phyloP scores from a whole-genome alignment of 1,140 invertebrate species.

The Lanistes nyassanus region DNA sequence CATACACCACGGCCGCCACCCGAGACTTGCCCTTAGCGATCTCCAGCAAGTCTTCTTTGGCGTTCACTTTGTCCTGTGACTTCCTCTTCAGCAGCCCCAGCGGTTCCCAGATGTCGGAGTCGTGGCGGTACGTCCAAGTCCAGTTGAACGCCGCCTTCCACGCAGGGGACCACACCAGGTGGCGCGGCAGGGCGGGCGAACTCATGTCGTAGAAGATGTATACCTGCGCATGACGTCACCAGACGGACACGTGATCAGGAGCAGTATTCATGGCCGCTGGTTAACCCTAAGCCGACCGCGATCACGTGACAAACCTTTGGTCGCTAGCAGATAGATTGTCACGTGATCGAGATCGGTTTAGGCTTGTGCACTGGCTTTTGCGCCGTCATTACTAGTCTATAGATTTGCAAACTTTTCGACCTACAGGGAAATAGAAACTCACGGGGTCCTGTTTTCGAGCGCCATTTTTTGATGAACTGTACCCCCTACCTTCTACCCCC shows the following conservation, averaged over 20 bases:
- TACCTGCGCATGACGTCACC: not conserved
- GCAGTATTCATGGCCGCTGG: no score
- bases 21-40: constrained; percentile 2
- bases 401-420: no score
- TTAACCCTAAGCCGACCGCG: no score
- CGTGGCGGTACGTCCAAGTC: constrained; percentile 79
- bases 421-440: no score
- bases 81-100: constrained; percentile 14
- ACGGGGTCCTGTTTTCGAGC: no score
- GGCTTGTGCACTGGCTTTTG: no score
- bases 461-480: no score
- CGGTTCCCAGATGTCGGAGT: constrained; percentile 64
- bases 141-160: constrained; percentile 73
- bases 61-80: not conserved
- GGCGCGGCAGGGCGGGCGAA: not conserved
- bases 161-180: not conserved
- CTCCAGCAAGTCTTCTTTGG: not conserved
- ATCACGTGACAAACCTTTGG: no score
- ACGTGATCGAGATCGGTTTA: no score
- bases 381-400: no score
- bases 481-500: no score
- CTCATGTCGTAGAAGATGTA: constrained; percentile 10
- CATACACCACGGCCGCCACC: constrained; percentile 1
- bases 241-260: not conserved
- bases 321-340: no score